Percentiles rank a stretch among this genome's conserved stretches.
These are phyloP conservation scores for Synergus gifuensis DNA, from an alignment of 2,888 invertebrate species.

Conservation along the genomic window DNA sequence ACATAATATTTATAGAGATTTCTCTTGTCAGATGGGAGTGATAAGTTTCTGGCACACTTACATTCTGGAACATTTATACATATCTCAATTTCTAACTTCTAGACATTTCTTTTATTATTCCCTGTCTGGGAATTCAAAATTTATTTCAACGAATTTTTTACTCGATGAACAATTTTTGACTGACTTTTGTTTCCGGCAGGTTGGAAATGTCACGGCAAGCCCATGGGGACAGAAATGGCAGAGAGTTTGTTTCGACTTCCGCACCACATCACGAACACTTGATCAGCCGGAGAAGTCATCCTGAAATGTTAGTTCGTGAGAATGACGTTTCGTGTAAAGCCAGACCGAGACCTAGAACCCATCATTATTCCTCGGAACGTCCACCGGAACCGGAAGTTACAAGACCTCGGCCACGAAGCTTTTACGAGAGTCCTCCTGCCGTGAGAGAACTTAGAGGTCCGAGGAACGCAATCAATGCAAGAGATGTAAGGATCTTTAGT, in stretches of 20 bases:
- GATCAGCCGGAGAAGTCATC: constrained; percentile 66
- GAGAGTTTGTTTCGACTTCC: constrained; percentile 64
- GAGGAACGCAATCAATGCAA: constrained; percentile 66
- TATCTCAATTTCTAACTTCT: background rate
- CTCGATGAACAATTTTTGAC: background rate
- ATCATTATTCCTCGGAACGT: constrained; percentile 69
- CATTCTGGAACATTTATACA: background rate
- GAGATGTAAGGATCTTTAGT: constrained; percentile 61
- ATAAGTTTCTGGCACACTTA: constrained; percentile 9
- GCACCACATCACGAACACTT: constrained; percentile 59
- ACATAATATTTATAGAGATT: constrained; percentile 30
- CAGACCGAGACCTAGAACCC: constrained; percentile 68
- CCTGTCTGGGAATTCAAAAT: too few relatives aligned
- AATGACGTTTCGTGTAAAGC: constrained; percentile 68
- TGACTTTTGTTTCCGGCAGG: constrained; percentile 52
- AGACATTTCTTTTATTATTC: background rate
- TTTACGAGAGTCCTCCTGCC: constrained; percentile 73
- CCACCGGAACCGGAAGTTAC: constrained; percentile 67
- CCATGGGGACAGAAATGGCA: constrained; percentile 67
- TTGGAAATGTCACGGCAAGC: constrained; percentile 65
- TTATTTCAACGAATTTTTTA: background rate
- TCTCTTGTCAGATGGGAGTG: constrained; percentile 14
- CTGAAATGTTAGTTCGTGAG: constrained; percentile 68
- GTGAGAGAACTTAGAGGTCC: constrained; percentile 71
- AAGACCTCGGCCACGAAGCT: constrained; percentile 73